A percentile compares a stretch with the other conserved stretches of the same genome.
phyloP scores from a whole-genome alignment of 2,888 invertebrate genomes.

The Agrenia bidenticulata region DNA sequence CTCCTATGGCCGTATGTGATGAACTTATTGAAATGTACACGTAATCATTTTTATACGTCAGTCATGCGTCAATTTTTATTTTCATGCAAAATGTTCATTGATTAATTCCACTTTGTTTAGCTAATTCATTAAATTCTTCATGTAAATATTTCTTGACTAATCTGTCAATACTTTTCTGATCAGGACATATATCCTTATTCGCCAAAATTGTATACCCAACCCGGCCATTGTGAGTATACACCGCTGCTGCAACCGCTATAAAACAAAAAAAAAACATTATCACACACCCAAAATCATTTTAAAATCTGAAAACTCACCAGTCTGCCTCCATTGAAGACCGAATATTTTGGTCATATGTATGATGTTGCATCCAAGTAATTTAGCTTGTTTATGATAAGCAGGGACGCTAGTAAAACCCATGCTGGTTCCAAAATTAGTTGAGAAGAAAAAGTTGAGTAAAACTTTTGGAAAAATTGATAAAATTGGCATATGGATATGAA shows the following conservation, averaged over 20 bases:
- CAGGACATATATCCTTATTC: constrained; percentile 42
- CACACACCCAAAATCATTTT: too few relatives aligned
- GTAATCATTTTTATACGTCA: too few relatives aligned
- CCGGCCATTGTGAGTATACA: constrained; percentile 42
- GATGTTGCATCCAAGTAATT: constrained; percentile 37
- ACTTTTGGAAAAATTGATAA: constrained; percentile 39
- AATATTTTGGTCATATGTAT: constrained; percentile 49
- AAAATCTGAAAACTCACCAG: constrained; percentile 30
- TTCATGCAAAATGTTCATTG: too few relatives aligned
- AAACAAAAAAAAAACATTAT: neutral
- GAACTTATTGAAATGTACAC: constrained; percentile 92
- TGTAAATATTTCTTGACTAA: constrained; percentile 37
- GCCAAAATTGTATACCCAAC: constrained; percentile 39
- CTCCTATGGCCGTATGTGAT: constrained; percentile 96
- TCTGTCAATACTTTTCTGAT: constrained; percentile 37
- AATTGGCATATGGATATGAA: constrained; percentile 47
- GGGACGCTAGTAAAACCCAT: constrained; percentile 51
- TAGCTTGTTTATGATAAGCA: constrained; percentile 30
- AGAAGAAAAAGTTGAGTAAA: constrained; percentile 45
- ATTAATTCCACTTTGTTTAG: neutral
- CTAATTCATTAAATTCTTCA: constrained; percentile 32
- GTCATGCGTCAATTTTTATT: too few relatives aligned
- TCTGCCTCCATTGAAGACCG: constrained; percentile 49
- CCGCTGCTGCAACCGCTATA: constrained; percentile 43
- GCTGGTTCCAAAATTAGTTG: constrained; percentile 48